Evolutionary conservation across 2,888 invertebrate species (phyloP), one percentile per base, ranked within the genome.

Genomic region (Sthenelais limicola): DNA sequence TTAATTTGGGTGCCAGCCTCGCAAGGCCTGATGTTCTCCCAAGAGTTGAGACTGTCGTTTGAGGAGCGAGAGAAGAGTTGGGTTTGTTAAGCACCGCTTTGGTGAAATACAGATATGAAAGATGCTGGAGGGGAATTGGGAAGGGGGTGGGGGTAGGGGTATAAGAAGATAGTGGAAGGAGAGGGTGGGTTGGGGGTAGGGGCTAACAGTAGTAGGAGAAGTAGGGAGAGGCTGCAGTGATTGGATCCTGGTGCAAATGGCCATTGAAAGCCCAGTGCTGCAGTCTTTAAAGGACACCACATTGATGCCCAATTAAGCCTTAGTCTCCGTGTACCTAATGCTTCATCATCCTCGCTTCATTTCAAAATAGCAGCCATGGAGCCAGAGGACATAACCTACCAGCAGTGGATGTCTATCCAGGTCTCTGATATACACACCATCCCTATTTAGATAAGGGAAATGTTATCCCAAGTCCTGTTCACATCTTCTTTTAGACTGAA

Each of bases 201-300:
- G 30, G 3, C 18, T 21, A 24, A 28, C 48, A 48, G 52, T 30
- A 24, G 52, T 5, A 24, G 5, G 7, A 4, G 49, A 26, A 30
- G 52, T 3, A n/a, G 30, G 62, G 62, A 15, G 62, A 43, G 62
- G 15, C 21, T 35, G n/a, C n/a, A 38, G 43, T 62, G 62, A 62
- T 62, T 62, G 62, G 62, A 62, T 62, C 62, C 38, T 43, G 35
- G 35, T 62, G 62, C 43, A 62, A 62, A 62, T 62, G 62, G 62
- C 38, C 62, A 62, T 62, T 62, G 62, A 62, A 43, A 62, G 62
- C 62, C 26, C 38, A 28, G 26, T 15, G 62, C 24, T 43, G 24
- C 24, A 38, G 12, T 24, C 38, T 21, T 38, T 43, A 38, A 62
- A 62, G 62, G 38, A 62, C 62, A 62, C 38, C 35, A 28, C 62